Conservation (phyloP, 2,113 vertebrate species). For the Micronycteris hirsuta region DNA sequence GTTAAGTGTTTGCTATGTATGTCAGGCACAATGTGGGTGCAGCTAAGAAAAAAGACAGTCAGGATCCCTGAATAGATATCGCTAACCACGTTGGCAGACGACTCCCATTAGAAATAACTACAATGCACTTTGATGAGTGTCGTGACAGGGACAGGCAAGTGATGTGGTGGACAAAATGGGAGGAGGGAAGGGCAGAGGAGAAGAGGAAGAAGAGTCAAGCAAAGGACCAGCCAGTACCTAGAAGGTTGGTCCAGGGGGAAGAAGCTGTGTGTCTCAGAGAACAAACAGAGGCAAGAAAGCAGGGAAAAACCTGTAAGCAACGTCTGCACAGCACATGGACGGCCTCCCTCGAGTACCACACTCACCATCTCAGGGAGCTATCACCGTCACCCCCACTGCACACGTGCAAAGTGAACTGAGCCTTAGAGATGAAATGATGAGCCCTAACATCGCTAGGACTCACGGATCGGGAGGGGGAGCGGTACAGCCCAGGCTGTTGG, state of each 20-base stretch:
- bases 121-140: not conserved
- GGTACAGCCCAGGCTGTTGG: not conserved
- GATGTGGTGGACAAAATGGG: not conserved
- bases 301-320: not conserved
- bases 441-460: not conserved
- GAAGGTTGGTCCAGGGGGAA: not conserved
- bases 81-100: not conserved
- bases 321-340: accelerated
- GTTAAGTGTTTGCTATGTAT: not conserved
- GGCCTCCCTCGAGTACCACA: not conserved
- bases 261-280: not conserved
- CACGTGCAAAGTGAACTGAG: not conserved
- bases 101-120: not conserved
- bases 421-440: not conserved
- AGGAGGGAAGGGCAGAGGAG: not conserved
- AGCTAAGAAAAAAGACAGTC: not conserved
- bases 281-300: not conserved
- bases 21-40: not conserved
- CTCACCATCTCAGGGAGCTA: not conserved
- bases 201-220: not conserved
- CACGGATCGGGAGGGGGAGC: not conserved
- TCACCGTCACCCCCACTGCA: not conserved
- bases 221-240: not conserved
- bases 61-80: not conserved
- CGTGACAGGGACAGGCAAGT: not conserved